A percentile compares a stretch with the other conserved stretches of the same genome.
Evolutionary conservation across 1,140 invertebrate species (phyloP).

Genomic region (Calliphora vicina): DNA sequence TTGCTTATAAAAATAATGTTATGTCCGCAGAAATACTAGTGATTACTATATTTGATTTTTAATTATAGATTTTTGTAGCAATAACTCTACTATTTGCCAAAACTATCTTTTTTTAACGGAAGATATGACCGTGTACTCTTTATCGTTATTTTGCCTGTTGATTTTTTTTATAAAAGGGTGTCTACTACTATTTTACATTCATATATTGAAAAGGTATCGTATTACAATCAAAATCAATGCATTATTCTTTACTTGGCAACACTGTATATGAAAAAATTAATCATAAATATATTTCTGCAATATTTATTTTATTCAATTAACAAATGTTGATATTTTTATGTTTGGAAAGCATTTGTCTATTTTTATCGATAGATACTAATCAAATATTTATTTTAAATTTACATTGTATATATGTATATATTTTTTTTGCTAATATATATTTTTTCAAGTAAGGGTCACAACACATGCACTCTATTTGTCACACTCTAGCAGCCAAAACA

Average conservation of each 20-base stretch:
- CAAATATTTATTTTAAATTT: too few relatives aligned
- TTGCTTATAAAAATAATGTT: too few relatives aligned
- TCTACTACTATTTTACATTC: background rate
- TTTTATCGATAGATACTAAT: too few relatives aligned
- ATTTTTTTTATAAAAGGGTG: background rate
- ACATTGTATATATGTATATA: too few relatives aligned
- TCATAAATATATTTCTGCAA: background rate
- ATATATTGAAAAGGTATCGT: background rate
- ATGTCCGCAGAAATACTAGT: too few relatives aligned
- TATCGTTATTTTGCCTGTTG: background rate
- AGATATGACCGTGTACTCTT: too few relatives aligned
- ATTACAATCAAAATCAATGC: background rate
- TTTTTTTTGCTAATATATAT: background rate
- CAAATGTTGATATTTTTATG: too few relatives aligned
- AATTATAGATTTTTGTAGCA: too few relatives aligned
- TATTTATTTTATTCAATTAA: background rate
- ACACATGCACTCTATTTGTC: background rate
- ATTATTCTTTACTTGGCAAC: background rate
- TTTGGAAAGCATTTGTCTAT: too few relatives aligned
- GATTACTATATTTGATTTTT: too few relatives aligned
- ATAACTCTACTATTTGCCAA: too few relatives aligned
- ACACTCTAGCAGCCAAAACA: constrained; percentile 30
- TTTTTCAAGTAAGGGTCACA: background rate
- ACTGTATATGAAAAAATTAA: background rate
- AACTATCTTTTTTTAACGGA: too few relatives aligned